These are phyloP conservation scores for Loriculus beryllinus DNA, from an alignment of 2,797 vertebrate genomes.

Conservation along the genomic window DNA sequence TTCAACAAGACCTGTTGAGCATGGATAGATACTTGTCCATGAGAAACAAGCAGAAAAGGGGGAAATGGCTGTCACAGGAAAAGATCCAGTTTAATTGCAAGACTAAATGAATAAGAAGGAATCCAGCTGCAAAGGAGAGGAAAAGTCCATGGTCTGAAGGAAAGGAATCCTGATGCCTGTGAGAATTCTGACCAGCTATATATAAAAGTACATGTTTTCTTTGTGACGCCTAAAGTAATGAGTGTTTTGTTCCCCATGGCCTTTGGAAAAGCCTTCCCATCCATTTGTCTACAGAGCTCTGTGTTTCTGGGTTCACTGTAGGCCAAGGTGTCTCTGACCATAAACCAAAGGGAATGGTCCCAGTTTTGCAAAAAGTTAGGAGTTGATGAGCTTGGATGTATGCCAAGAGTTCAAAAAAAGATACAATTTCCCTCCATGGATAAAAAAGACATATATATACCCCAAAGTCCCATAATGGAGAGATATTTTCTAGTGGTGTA, in stretches of 20 bases:
- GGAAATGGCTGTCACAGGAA: not conserved
- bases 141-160: not conserved
- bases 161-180: not conserved
- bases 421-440: accelerated
- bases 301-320: not conserved
- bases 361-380: not conserved
- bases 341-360: not conserved
- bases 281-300: not conserved
- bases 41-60: not conserved
- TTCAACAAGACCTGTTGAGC: not conserved
- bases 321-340: not conserved
- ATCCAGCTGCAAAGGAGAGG: not conserved
- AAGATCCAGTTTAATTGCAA: not conserved
- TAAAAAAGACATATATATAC: not conserved
- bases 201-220: not conserved
- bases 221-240: not conserved
- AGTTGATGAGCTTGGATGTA: not conserved
- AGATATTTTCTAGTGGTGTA: not conserved
- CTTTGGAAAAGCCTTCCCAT: not conserved
- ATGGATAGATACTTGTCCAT: not conserved
- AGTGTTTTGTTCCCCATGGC: not conserved
- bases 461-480: not conserved
- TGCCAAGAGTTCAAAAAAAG: not conserved
- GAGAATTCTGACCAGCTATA: not conserved
- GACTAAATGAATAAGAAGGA: not conserved